Conservation (phyloP, 2,797 vertebrate species). For the Coendou prehensilis region DNA sequence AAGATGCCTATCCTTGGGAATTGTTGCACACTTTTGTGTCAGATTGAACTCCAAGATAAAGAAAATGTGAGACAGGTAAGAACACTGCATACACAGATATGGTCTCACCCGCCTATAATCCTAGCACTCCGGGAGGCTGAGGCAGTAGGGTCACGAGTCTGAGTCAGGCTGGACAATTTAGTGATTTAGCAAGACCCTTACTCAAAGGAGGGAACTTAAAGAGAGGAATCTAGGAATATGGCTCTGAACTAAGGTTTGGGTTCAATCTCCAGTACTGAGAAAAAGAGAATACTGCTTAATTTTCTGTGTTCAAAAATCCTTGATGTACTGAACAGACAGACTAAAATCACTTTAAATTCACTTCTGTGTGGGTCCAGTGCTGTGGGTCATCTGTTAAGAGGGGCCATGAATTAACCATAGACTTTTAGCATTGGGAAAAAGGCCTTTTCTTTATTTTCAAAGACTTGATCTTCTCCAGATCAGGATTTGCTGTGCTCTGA, state of each 20-base stretch:
- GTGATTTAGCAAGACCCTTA: not conserved
- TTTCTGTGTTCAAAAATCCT: not conserved
- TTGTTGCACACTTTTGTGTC: slow-evolving; percentile 83
- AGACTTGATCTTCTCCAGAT: not conserved
- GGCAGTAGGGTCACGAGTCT: not conserved
- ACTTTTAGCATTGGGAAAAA: not conserved
- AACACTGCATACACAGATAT: not conserved
- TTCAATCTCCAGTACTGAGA: not conserved
- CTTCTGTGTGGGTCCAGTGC: not conserved
- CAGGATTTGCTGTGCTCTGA: not conserved
- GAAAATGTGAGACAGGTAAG: slow-evolving; percentile 85
- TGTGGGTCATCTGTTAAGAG: not conserved
- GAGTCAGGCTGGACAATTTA: not conserved
- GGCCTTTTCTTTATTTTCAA: not conserved
- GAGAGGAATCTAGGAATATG: not conserved
- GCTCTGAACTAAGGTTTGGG: not conserved
- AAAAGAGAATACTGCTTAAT: not conserved
- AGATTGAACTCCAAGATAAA: slow-evolving; percentile 80
- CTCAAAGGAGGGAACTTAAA: not conserved
- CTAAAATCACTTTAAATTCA: not conserved
- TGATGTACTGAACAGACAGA: not conserved
- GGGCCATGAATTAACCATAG: not conserved
- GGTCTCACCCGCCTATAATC: not conserved
- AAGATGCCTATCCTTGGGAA: slow-evolving; percentile 48
- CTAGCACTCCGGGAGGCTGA: not conserved